phyloP scores from a whole-genome alignment of 2,888 invertebrate genomes.

The Eucera pruinosa region DNA sequence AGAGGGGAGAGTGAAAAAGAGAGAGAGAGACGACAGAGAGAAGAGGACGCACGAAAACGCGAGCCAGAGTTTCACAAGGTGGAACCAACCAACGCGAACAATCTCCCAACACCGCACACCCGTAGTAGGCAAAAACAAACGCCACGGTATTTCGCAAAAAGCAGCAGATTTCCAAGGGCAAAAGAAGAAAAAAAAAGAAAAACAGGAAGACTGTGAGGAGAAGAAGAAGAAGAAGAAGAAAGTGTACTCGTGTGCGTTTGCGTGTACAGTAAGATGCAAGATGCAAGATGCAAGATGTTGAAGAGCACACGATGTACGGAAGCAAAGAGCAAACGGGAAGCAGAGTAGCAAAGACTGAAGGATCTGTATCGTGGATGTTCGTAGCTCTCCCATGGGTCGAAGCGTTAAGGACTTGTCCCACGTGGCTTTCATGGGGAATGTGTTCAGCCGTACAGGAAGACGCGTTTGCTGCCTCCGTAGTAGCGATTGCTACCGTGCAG shows the following conservation, averaged over 20 bases:
- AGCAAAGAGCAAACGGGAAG: too few species aligned
- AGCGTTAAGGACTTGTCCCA: constrained; percentile 11
- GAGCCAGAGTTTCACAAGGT: constrained; percentile 14
- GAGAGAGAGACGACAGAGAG: too few species aligned
- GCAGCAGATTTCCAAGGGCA: neutral
- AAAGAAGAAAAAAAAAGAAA: constrained; percentile 1
- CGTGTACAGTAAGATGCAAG: too few species aligned
- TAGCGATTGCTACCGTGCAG: constrained; percentile 26
- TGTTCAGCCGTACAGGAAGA: constrained; percentile 15
- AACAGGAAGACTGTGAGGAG: neutral
- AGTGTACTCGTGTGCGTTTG: too few species aligned
- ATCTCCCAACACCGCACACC: too few species aligned
- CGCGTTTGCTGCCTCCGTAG: constrained; percentile 22
- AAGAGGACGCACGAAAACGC: neutral
- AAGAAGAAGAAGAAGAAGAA: too few species aligned
- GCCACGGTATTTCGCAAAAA: constrained; percentile 1
- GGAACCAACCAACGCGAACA: too few species aligned
- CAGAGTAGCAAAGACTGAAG: too few species aligned
- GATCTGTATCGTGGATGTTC: too few species aligned
- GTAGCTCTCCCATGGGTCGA: constrained; percentile 4
- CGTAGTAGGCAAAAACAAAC: neutral
- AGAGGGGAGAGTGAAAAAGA: neutral
- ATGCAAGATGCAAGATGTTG: too few species aligned
- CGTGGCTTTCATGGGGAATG: constrained; percentile 23
- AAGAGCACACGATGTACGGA: too few species aligned